A percentile compares a stretch with the other conserved stretches of the same genome.
Conservation (phyloP, 2,888 invertebrate species). For the Maniola hyperantus region DNA sequence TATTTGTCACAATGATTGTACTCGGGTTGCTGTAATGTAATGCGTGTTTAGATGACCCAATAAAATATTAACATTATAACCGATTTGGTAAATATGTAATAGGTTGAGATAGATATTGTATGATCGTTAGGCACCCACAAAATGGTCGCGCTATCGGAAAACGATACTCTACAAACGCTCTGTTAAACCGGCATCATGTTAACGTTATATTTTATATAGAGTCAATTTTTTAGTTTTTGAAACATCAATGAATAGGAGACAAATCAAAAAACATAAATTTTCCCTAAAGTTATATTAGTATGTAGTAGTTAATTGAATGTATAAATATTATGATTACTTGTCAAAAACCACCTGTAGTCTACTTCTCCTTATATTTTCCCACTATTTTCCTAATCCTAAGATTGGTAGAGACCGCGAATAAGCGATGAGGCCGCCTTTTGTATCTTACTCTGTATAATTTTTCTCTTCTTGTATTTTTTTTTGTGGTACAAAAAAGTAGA, state of each 20-base stretch:
- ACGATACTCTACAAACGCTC: conserved; percentile 13
- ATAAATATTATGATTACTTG: too few relatives aligned
- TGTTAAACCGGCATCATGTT: conserved; percentile 14
- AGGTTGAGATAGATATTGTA: background rate
- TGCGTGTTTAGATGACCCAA: background rate
- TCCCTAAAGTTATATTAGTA: too few relatives aligned
- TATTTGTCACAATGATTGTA: too few relatives aligned
- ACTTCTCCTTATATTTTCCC: too few relatives aligned
- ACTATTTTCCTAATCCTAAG: too few relatives aligned
- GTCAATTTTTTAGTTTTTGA: background rate
- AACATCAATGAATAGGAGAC: background rate
- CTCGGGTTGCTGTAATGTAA: background rate
- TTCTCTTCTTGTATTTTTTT: too few relatives aligned
- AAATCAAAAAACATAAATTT: background rate
- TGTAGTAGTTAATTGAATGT: too few relatives aligned
- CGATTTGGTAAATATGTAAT: background rate
- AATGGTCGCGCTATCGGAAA: conserved; percentile 14
- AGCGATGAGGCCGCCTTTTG: too few relatives aligned
- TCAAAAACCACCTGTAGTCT: too few relatives aligned
- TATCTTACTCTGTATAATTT: too few relatives aligned
- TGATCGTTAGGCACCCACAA: conserved; percentile 13
- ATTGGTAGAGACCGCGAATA: too few relatives aligned
- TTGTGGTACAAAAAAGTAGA: too few relatives aligned
- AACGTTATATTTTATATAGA: background rate
- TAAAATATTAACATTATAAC: conserved; percentile 2